These are phyloP conservation scores for Augochlorella aurata DNA, from an alignment of 2,888 invertebrate genomes.

Conservation along the genomic window DNA sequence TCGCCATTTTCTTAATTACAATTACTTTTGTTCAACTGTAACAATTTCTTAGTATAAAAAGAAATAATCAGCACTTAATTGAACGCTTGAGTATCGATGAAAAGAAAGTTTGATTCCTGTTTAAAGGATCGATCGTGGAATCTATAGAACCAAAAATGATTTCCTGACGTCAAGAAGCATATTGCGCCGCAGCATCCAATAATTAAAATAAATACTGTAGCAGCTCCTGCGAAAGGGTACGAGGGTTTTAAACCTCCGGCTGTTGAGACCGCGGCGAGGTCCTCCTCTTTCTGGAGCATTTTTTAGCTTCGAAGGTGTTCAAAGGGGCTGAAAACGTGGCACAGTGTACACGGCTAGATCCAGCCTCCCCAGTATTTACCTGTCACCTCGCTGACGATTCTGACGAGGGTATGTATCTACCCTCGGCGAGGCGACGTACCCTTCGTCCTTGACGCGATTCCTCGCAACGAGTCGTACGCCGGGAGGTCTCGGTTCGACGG, in stretches of 20 bases:
- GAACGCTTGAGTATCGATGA: no score
- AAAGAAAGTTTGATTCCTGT: no score
- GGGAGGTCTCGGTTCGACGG: constrained; percentile 35
- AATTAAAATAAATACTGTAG: no score
- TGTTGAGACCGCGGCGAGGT: neutral
- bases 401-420: constrained; percentile 76
- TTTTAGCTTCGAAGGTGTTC: neutral
- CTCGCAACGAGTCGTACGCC: constrained; percentile 37
- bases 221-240: no score
- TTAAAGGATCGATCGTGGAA: no score
- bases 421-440: constrained; percentile 55
- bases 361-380: constrained; percentile 73
- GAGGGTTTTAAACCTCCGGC: neutral
- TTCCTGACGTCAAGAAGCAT: no score
- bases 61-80: no score
- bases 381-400: constrained; percentile 80
- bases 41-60: no score
- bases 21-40: no score
- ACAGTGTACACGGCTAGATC: constrained; percentile 52
- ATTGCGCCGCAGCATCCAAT: no score
- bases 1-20: no score
- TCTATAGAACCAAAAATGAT: no score
- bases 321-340: neutral
- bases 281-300: constrained; percentile 3
- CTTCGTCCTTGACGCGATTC: constrained; percentile 67